Conservation (phyloP, 2,797 vertebrate species). For the Ceyx erithaca region DNA sequence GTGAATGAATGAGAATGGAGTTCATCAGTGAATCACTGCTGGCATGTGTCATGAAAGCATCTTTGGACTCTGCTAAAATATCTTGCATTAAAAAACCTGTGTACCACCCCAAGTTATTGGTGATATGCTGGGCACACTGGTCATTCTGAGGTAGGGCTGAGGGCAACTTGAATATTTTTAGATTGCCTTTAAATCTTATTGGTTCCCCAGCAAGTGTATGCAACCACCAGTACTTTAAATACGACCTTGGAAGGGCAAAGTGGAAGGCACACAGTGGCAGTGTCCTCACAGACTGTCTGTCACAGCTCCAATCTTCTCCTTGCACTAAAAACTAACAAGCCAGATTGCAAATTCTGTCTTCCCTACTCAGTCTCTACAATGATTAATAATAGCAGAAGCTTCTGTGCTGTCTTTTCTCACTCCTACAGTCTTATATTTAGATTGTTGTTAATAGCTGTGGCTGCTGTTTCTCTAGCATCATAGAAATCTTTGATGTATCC, state of each 20-base stretch:
- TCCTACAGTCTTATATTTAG: neutral
- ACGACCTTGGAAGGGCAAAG: constrained; percentile 11
- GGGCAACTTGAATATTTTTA: neutral
- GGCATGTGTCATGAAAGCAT: constrained; percentile 9
- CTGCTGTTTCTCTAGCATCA: neutral
- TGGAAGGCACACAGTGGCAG: neutral
- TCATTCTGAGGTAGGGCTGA: neutral
- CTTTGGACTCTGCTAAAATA: neutral
- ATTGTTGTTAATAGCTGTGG: neutral
- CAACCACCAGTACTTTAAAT: neutral
- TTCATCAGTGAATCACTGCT: constrained; percentile 19
- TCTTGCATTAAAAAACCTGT: neutral
- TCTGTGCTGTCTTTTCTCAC: neutral
- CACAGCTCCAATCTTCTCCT: neutral
- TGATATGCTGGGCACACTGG: neutral
- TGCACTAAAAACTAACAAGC: neutral
- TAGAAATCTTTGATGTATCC: neutral
- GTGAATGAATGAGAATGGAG: neutral
- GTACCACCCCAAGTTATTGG: fast-evolving
- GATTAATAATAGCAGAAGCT: constrained; percentile 11
- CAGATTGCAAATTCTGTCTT: neutral
- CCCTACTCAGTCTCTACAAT: neutral
- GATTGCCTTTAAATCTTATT: neutral
- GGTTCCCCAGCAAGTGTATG: neutral
- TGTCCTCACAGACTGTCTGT: neutral